Evolutionary conservation across 1,140 invertebrate species (phyloP), one percentile per base, ranked within the genome.

Genomic region (Mycetomoellerius zeteki): DNA sequence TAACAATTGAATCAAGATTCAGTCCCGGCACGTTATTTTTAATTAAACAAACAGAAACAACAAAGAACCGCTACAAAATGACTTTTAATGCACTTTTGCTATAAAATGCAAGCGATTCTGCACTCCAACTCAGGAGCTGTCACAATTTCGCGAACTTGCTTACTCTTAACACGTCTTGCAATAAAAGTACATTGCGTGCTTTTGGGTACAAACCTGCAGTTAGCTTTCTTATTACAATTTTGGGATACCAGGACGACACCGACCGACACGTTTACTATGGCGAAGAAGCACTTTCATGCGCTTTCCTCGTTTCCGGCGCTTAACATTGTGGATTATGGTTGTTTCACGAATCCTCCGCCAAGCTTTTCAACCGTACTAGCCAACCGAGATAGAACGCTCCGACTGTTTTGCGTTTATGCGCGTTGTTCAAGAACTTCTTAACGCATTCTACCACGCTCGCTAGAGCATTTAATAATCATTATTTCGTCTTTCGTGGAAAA

Each of bases 401-500:
- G 19, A 64, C 56, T 47, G 56, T 85, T 81, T 27, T 54, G n/a
- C 86, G 86, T 86, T 92, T 91, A 90, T 88, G 73, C 77, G 56
- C 54, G n/a, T 84, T 88, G 86, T 88, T 87, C 71, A 47, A 37
- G 76, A 88, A 80, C 86, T 86, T 62, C 86, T 88, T 90, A 91
- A 88, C 69, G 76, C 80, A 78, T 65, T 56, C 84, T 84, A 85
- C n/a, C 82, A 47, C 50, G 67, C 4, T 12, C n/a, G 16, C 37
- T 69, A 2, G 30, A 77, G 80, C 64, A 85, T 88, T 91, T 90
- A 91, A 91, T 87, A 90, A 86, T 50, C 24, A 67, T 73, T 81
- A 62, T 73, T 85, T 56, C 58, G n/a, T 10, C 16, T 52, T 69
- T 50, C 52, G n/a, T 16, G 21, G 76, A 58, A 16, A 19, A 47